Evolutionary conservation across 2,888 invertebrate genomes (phyloP), one percentile per base, ranked within the genome.

Genomic region (Acanthosoma haemorrhoidale): DNA sequence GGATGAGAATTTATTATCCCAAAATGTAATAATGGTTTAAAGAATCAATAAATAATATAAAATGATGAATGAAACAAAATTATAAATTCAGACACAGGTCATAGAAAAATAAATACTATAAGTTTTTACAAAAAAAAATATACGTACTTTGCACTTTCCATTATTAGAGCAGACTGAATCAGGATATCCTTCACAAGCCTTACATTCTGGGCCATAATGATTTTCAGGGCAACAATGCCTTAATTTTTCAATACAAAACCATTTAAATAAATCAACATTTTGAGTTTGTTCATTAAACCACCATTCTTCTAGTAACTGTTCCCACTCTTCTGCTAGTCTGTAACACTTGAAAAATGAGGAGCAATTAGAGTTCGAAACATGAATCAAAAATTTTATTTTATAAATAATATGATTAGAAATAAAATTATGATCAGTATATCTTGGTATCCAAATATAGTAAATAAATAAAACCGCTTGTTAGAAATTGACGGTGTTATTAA

Each of bases 301-400:
- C 94, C 95, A 97, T 36, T 90, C 86, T 80, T 96, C 96, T 61
- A 97, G 83, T 4, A 84, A 81, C 73, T 86, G 85, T 78, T 96
- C 96, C 75, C 91, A 84, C 75, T 92, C 88, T 78, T 93, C 94
- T 41, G 92, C 87, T 76, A 94, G 81, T n/a, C 85, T 82, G 77
- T 93, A 90, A 78, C 96, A 97, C 81, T 95, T 88, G 6, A 38
- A 39, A 39, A 25, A 34, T 32, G 16, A 59, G 15, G 13, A 59
- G 31, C 5, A 59, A 32, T 34, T 57, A 29, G 29, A 25, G n/a
- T 21, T n/a, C 2, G 25, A 57, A 6, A 2, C 21, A 51, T 25
- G 21, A 25, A 57, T 29, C 1, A 57, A 11, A 18, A 57, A 21
- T 57, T 21, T 2, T 16, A n/a, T 57, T 21, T 1, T 1, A 21